phyloP scores from a whole-genome alignment of 1,140 invertebrate species.

The Campoletis sonorensis region DNA sequence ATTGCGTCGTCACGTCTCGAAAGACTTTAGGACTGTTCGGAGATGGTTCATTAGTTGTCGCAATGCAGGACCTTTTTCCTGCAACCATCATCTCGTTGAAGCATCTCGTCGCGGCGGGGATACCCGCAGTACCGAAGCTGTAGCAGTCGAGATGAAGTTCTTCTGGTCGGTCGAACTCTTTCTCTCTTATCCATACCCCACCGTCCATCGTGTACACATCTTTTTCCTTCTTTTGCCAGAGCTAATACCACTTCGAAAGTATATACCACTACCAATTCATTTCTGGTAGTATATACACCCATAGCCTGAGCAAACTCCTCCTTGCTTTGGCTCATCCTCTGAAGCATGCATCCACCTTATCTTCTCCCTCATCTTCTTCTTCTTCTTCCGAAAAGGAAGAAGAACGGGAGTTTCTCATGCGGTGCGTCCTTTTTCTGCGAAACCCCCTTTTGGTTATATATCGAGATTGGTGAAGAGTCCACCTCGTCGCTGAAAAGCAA shows the following conservation, averaged over 20 bases:
- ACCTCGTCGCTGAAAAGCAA: conserved; percentile 22
- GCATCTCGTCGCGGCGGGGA: not conserved
- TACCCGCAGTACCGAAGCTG: not conserved
- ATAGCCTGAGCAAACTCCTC: conserved; percentile 22
- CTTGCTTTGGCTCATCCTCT: conserved; percentile 26
- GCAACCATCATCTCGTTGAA: conserved; percentile 36
- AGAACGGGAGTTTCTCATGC: conserved; percentile 26
- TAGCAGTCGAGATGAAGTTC: not conserved
- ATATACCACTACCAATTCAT: not conserved
- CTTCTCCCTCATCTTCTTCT: conserved; percentile 28
- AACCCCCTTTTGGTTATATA: conserved; percentile 37
- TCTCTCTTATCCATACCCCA: not conserved
- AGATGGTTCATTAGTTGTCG: conserved; percentile 77
- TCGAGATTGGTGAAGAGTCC: conserved; percentile 49
- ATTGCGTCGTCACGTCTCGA: conserved; percentile 76
- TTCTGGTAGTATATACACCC: not conserved
- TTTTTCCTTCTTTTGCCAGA: not conserved
- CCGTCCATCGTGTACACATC: not conserved
- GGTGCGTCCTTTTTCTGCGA: conserved; percentile 58
- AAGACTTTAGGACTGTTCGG: conserved; percentile 70
- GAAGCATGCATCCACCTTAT: conserved; percentile 22
- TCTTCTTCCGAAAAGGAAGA: not conserved
- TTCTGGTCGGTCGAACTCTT: not conserved
- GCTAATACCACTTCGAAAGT: not conserved
- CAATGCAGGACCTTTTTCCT: conserved; percentile 72